Evolutionary conservation across 2,113 vertebrate genomes (phyloP).

Genomic region (Erpornis zantholeuca): DNA sequence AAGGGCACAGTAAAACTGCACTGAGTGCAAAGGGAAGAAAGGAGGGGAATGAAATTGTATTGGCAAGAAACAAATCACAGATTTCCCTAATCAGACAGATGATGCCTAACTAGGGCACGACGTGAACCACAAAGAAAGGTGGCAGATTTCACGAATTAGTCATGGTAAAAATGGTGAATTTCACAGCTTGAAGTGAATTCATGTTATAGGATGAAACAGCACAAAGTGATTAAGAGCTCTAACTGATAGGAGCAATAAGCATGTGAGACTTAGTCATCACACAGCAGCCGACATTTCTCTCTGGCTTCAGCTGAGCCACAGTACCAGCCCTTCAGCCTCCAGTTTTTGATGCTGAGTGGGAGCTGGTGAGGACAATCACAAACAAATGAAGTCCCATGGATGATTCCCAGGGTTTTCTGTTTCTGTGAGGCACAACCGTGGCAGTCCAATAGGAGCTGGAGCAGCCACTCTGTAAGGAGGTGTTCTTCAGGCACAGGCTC

Average conservation of each 20-base stretch:
- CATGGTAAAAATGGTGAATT: constrained; percentile 59
- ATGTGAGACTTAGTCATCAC: constrained; percentile 55
- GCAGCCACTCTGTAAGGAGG: not conserved
- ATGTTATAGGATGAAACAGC: constrained; percentile 39
- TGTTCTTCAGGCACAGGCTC: not conserved
- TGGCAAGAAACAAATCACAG: not conserved
- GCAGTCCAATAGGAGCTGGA: not conserved
- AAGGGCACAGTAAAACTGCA: not conserved
- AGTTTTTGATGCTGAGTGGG: not conserved
- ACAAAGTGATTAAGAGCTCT: constrained; percentile 44
- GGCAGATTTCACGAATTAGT: constrained; percentile 59
- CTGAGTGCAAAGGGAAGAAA: not conserved
- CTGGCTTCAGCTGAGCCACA: not conserved
- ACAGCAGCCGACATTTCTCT: not conserved
- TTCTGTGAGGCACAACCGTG: not conserved
- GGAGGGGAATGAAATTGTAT: not conserved
- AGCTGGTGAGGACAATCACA: not conserved
- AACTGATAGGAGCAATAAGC: constrained; percentile 43
- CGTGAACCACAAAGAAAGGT: not conserved
- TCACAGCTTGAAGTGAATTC: constrained; percentile 49
- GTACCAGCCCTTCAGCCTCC: not conserved
- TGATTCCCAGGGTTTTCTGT: not conserved
- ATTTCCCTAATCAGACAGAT: not conserved
- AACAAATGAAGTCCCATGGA: not conserved
- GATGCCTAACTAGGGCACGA: constrained; percentile 26